These are phyloP conservation scores for Eulemur macaco DNA, from an alignment of 2,113 vertebrate genomes.

Conservation along the genomic window DNA sequence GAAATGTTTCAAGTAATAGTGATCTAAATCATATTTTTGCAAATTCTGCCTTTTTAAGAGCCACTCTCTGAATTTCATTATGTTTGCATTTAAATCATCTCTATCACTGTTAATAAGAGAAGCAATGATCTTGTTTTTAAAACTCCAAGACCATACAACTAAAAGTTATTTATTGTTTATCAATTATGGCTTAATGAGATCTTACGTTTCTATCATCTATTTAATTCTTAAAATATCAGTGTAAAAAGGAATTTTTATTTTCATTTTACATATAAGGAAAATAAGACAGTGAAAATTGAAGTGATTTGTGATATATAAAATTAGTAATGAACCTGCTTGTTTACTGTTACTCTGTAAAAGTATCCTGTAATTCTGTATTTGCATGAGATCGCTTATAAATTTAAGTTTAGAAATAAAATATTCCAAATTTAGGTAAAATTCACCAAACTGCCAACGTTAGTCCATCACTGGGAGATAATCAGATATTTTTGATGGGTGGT, in stretches of 20 bases:
- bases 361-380: not conserved
- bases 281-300: not conserved
- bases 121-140: not conserved
- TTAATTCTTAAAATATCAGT: not conserved
- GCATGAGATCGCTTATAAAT: not conserved
- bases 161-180: not conserved
- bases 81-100: not conserved
- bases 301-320: not conserved
- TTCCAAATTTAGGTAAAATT: not conserved
- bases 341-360: not conserved
- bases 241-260: not conserved
- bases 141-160: not conserved
- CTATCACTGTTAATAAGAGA: not conserved
- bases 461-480: not conserved
- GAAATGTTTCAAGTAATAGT: constrained; percentile 6
- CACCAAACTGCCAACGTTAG: not conserved
- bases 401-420: constrained; percentile 28
- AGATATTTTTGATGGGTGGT: not conserved
- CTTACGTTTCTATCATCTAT: not conserved
- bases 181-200: not conserved
- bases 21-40: not conserved
- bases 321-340: not conserved
- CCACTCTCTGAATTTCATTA: not conserved
- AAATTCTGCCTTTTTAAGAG: not conserved
- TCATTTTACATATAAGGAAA: not conserved